These are phyloP conservation scores for Podarcis raffonei DNA, from an alignment of 2,113 vertebrate genomes.

Conservation along the genomic window DNA sequence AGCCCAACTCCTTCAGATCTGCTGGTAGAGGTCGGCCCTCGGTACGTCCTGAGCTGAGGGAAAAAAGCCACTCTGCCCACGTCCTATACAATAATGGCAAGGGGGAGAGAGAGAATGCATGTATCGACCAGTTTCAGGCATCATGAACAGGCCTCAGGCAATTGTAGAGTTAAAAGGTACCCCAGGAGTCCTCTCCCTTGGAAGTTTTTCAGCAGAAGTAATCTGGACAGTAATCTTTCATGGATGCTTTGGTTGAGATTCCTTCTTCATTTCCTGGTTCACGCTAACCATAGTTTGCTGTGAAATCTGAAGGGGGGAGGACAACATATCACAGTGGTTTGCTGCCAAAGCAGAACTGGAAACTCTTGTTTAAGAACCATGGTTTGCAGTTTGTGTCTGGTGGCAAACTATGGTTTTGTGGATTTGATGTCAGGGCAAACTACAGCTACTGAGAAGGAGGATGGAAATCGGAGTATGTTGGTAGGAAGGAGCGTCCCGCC, in stretches of 20 bases:
- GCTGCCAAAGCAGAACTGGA: neutral
- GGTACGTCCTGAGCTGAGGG: constrained; percentile 66
- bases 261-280: neutral
- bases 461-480: neutral
- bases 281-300: neutral
- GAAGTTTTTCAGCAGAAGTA: too few species aligned
- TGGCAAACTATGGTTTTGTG: neutral
- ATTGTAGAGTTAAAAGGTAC: too few species aligned
- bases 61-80: neutral
- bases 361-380: neutral
- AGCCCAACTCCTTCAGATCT: constrained; percentile 66
- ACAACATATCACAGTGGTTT: too few species aligned
- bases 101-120: too few species aligned
- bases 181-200: too few species aligned
- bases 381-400: neutral
- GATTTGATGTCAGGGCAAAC: neutral
- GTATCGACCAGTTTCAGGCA: neutral
- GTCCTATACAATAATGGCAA: neutral
- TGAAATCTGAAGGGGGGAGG: neutral
- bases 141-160: neutral
- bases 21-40: constrained; percentile 88
- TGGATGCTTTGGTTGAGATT: too few species aligned
- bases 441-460: neutral
- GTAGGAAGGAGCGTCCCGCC: too few species aligned
- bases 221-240: too few species aligned